Evolutionary conservation across 2,113 vertebrate species (phyloP), one percentile per base, ranked within the genome.

Genomic region (Plestiodon gilberti): DNA sequence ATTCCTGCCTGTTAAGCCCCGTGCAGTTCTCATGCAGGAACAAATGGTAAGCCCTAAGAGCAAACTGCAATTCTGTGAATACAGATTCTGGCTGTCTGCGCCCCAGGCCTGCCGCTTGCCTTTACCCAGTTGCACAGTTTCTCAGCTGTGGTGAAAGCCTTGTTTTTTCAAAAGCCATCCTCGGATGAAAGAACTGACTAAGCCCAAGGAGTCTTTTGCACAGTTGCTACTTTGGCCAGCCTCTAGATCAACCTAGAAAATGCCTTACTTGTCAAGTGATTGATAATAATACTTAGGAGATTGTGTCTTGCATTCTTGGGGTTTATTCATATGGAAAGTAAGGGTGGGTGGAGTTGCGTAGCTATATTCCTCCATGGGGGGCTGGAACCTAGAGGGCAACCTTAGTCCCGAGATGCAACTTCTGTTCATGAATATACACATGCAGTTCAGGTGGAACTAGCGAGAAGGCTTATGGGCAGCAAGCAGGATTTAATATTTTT

Each of bases 401-500:
- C 11, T 55, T 40, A 61, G 17, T 86, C 33, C 28, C 18, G 14
- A 81, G 14, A 20, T 61, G 40, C 62, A 23, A 33, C 20, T 14
- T 40, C 14, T 65, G 0, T 35, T 48, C 38, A 25, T 20, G 33
- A 61, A 76, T n/a, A 74, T 20, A 14, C 59, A 59, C 22, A 33
- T 28, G 15, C 70, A 55, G 30, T 84, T 67, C 22, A 65, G 23
- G 22, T 35, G 7, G 52, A n/a, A 59, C 11, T 38, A 59, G 33
- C 35, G 38, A 57, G 30, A 65, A 78, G 10, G 22, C 22, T 15
- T 28, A 8, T 25, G n/a, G 11, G 3, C 11, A 81, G 7, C 9
- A 0, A 2, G 73, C 0, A 2, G 2, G 0, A 1, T 10, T 52
- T 17, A 30, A 59, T 65, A 30, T 30, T 55, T 87, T 87, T 75